Conservation (phyloP, 1,140 invertebrate species). For the Drosophila ercepeae region DNA sequence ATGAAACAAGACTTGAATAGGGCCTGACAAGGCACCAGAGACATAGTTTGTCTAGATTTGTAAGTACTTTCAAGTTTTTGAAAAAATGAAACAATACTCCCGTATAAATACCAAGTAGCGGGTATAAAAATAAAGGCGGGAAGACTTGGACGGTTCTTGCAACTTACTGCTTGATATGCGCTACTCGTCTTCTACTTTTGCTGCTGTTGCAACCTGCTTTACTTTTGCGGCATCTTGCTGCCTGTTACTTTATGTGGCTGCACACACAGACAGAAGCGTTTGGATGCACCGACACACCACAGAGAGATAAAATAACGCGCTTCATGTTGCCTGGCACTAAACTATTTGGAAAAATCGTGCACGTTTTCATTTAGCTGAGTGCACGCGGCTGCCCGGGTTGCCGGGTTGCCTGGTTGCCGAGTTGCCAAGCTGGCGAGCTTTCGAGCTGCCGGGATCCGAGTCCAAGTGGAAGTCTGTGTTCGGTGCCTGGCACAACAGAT, state of each 20-base stretch:
- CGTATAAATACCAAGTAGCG: not conserved
- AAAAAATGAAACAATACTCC: not conserved
- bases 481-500: conserved; percentile 25
- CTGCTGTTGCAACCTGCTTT: conserved; percentile 58
- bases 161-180: conserved; percentile 63
- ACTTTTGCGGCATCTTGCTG: conserved; percentile 63
- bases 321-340: conserved; percentile 66
- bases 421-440: not conserved
- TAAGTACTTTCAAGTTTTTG: too few species aligned
- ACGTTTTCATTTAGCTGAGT: conserved; percentile 82
- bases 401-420: conserved; percentile 13
- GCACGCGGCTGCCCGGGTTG: conserved; percentile 59
- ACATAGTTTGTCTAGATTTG: too few species aligned
- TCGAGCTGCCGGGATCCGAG: conserved; percentile 1
- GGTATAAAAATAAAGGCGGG: not conserved
- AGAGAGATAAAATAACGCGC: conserved; percentile 66
- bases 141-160: conserved; percentile 7
- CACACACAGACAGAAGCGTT: conserved; percentile 3
- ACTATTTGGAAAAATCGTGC: conserved; percentile 76
- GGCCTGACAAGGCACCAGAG: not conserved
- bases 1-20: not conserved
- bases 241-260: conserved; percentile 42
- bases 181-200: conserved; percentile 57
- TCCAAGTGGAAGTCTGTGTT: conserved; percentile 24
- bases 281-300: not conserved